Evolutionary conservation across 1,140 invertebrate genomes (phyloP).

Genomic region (Diachasma alloeum): DNA sequence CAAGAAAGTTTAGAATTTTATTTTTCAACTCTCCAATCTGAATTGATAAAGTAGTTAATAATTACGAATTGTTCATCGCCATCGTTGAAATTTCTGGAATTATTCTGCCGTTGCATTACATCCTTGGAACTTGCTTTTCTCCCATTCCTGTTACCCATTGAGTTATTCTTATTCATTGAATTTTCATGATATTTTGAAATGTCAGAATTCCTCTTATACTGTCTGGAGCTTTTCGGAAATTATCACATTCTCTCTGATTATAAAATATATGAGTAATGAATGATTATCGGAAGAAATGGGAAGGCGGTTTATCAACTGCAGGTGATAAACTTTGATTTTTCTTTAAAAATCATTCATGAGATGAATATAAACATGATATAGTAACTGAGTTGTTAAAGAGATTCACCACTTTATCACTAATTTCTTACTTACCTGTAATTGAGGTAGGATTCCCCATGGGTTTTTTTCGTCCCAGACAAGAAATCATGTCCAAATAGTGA

Average conservation of each 20-base stretch:
- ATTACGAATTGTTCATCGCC: conserved; percentile 34
- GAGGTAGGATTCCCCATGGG: too few relatives aligned
- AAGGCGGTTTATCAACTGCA: too few relatives aligned
- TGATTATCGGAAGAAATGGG: too few relatives aligned
- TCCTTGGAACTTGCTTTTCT: conserved; percentile 17
- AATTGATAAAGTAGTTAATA: background rate
- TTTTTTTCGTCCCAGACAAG: conserved; percentile 30
- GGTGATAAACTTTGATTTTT: too few relatives aligned
- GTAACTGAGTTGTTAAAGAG: too few relatives aligned
- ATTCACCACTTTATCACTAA: too few relatives aligned
- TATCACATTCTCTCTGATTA: conserved; percentile 23
- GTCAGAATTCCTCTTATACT: background rate
- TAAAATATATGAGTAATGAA: too few relatives aligned
- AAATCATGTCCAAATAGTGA: conserved; percentile 48
- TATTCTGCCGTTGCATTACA: background rate
- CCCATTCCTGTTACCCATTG: conserved; percentile 18
- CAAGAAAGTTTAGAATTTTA: too few relatives aligned
- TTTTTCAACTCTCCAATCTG: conserved; percentile 8
- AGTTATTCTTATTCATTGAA: background rate
- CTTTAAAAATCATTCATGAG: too few relatives aligned
- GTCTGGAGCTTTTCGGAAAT: background rate
- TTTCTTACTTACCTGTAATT: too few relatives aligned
- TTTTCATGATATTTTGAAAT: background rate
- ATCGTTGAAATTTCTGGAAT: conserved; percentile 16
- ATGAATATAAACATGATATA: too few relatives aligned